These are phyloP conservation scores for Drosophila mercatorum DNA, from an alignment of 2,888 invertebrate genomes.

Conservation along the genomic window DNA sequence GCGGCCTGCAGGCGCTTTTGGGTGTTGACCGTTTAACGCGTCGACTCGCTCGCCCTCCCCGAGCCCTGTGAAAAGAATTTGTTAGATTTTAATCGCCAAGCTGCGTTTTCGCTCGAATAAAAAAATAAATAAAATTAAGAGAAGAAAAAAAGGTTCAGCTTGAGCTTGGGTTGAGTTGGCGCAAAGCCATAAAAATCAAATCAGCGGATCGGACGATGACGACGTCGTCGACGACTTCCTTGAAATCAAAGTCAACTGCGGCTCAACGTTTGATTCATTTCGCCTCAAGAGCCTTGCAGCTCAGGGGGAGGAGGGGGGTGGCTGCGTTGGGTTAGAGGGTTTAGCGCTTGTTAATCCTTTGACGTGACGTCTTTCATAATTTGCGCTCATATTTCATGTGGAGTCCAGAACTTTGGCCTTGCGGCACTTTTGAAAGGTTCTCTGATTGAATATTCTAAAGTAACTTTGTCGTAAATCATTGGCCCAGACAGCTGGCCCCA, in stretches of 20 bases:
- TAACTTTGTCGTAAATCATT: slow-evolving; percentile 73
- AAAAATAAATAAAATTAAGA: slow-evolving; percentile 10
- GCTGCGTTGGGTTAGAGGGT: slow-evolving; percentile 1
- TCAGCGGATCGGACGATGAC: slow-evolving; percentile 54
- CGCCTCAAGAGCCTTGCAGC: no score
- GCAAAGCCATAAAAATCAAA: slow-evolving; percentile 58
- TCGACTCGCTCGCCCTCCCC: background rate
- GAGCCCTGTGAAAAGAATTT: slow-evolving; percentile 34
- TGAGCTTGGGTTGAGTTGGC: slow-evolving; percentile 32
- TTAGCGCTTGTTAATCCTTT: slow-evolving; percentile 76
- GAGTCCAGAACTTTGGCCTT: slow-evolving; percentile 71
- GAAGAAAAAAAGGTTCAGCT: slow-evolving; percentile 54
- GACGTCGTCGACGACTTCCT: slow-evolving; percentile 60
- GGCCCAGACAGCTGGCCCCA: slow-evolving; percentile 35
- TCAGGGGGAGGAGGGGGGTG: no score
- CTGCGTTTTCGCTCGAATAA: slow-evolving; percentile 58
- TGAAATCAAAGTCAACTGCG: slow-evolving; percentile 69
- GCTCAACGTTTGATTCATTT: slow-evolving; percentile 63
- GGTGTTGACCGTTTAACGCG: slow-evolving; percentile 81
- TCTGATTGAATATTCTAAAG: slow-evolving; percentile 75
- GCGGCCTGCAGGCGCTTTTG: slow-evolving; percentile 44
- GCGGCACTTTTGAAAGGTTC: slow-evolving; percentile 73
- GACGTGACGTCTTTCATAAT: slow-evolving; percentile 79
- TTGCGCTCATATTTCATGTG: slow-evolving; percentile 80
- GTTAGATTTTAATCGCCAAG: slow-evolving; percentile 73